These are phyloP conservation scores for Arctopsyche grandis DNA, from an alignment of 1,140 invertebrate species.

Conservation along the genomic window DNA sequence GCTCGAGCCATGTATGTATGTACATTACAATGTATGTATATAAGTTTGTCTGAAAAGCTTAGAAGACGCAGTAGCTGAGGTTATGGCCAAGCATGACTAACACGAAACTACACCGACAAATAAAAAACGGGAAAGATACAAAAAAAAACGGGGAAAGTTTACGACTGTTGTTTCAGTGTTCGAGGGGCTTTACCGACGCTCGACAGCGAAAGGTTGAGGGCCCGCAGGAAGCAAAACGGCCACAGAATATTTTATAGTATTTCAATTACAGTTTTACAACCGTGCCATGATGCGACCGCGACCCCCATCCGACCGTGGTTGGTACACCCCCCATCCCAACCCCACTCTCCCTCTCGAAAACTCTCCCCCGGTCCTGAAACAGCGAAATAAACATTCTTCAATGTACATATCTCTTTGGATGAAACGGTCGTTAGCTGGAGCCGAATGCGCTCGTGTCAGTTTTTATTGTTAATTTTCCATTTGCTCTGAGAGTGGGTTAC, in stretches of 20 bases:
- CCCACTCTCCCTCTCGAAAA: not conserved
- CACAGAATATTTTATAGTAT: constrained; percentile 55
- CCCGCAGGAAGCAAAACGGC: constrained; percentile 50
- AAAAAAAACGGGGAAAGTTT: constrained; percentile 45
- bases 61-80: not conserved
- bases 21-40: no score
- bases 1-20: no score
- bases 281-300: constrained; percentile 44
- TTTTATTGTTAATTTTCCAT: no score
- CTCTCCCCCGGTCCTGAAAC: not conserved
- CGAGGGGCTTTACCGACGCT: constrained; percentile 20
- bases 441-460: not conserved
- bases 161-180: constrained; percentile 53
- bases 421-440: constrained; percentile 16
- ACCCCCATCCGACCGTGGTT: not conserved
- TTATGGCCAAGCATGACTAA: constrained; percentile 35
- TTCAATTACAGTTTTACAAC: constrained; percentile 56
- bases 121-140: constrained; percentile 18
- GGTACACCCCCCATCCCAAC: not conserved
- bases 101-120: constrained; percentile 31
- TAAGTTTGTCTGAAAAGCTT: not conserved
- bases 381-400: constrained; percentile 32
- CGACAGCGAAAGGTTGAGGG: constrained; percentile 34
- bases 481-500: no score
- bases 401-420: constrained; percentile 28